These are phyloP conservation scores for Drosophila azteca DNA, from an alignment of 1,140 invertebrate species.

Conservation along the genomic window DNA sequence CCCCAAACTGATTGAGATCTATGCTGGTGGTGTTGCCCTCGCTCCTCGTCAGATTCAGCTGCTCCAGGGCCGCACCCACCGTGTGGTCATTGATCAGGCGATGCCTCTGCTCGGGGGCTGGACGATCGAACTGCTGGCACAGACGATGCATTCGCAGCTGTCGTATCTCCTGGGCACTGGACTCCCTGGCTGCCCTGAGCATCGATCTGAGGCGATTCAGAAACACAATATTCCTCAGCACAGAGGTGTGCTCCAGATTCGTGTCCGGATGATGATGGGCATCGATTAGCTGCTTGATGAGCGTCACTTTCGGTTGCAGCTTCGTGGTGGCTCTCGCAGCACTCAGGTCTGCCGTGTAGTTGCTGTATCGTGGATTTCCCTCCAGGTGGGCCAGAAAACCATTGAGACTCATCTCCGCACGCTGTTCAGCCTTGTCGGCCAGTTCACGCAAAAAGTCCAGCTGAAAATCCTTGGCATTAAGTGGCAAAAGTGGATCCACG, in stretches of 20 bases:
- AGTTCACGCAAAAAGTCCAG: conserved; percentile 53
- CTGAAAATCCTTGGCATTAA: conserved; percentile 58
- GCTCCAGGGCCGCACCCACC: conserved; percentile 50
- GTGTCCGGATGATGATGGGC: conserved; percentile 18
- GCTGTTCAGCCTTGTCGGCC: conserved; percentile 32
- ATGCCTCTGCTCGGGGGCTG: conserved; percentile 1
- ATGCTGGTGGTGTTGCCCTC: conserved; percentile 12
- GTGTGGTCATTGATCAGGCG: conserved; percentile 51
- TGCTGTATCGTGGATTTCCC: conserved; percentile 26
- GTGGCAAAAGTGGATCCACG: conserved; percentile 5
- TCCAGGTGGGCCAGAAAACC: conserved; percentile 46
- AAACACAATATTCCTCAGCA: conserved; percentile 65
- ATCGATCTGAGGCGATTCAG: conserved; percentile 51
- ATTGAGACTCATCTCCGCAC: conserved; percentile 48
- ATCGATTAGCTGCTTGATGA: conserved; percentile 72
- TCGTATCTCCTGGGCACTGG: conserved; percentile 66
- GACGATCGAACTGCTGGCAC: conserved; percentile 61
- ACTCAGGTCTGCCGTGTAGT: conserved; percentile 41
- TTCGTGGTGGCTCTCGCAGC: conserved; percentile 17
- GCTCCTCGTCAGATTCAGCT: conserved; percentile 48
- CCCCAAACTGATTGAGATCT: conserved; percentile 58
- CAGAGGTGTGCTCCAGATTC: conserved; percentile 54
- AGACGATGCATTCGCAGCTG: conserved; percentile 69
- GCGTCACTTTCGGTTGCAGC: conserved; percentile 56
- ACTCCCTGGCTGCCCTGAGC: conserved; percentile 45